Conservation (phyloP, 1,140 invertebrate genomes). For the Drosophila truncata region DNA sequence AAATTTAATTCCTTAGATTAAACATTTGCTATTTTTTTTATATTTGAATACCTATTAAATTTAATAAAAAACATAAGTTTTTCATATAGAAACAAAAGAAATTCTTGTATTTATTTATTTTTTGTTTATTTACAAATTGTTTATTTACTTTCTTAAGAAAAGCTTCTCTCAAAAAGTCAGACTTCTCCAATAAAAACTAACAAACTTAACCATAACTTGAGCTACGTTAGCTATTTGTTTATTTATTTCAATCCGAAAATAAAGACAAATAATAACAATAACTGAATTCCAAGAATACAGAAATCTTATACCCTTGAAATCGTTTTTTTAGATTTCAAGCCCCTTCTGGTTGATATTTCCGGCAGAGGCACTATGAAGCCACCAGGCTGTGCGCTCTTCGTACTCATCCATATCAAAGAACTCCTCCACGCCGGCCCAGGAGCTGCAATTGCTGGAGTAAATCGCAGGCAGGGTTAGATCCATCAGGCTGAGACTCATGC, state of each 20-base stretch:
- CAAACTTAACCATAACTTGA: neutral
- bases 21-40: no score
- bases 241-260: neutral
- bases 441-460: constrained; percentile 22
- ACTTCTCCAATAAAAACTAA: neutral
- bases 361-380: constrained; percentile 21
- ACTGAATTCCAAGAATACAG: neutral
- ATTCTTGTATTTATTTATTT: neutral
- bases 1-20: no score
- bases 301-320: neutral
- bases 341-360: neutral
- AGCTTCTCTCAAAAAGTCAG: neutral
- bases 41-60: no score
- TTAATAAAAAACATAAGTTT: no score
- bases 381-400: constrained; percentile 44
- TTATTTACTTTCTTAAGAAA: neutral
- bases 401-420: constrained; percentile 46
- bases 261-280: neutral
- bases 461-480: neutral
- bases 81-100: neutral
- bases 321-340: neutral
- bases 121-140: neutral
- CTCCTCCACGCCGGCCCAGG: constrained; percentile 49
- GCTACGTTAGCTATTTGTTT: neutral
- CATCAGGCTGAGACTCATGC: constrained; percentile 31